Base-by-base conservation (phyloP, 2,888 invertebrate species). In the Caenorhabditis macrosperma region DNA sequence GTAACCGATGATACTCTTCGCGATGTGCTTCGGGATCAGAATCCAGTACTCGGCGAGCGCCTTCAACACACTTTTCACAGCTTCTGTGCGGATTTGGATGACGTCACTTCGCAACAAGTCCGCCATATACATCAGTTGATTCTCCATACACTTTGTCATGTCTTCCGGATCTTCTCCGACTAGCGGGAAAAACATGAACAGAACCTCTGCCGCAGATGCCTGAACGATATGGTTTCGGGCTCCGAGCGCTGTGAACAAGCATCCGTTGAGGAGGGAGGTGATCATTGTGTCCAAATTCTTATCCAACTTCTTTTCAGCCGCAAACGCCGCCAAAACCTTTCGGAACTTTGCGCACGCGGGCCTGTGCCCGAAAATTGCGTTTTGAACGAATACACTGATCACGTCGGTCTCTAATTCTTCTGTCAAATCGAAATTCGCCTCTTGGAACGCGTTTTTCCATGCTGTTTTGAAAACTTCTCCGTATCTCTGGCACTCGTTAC, bases 181-280 rank as follows among this genome's bases (percentile, higher is more conserved):
- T 9, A 82, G 48, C 26, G 82, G 82, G 50, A 67, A 82, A 20
- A 82, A 82, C 38, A 60, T 61, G 67, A 71, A 74, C n/a, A 82
- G 71, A 2, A 76, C 59, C 5, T 68, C 44, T 12, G 61, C 57
- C 2, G 75, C 74, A 0, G 68, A 52, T 10, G 64, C 28, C n/a
- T 72, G 54, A 10, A 82, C 82, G 17, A 75, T 52, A 30, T 66
- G 46, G 15, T 82, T 82, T 1, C 17, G 28, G 10, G 82, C 38
- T 22, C 74, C 38, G 28, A 80, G 35, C 6, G 55, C 63, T 24
- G 33, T 17, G 17, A 55, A 76, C 0, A 79, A 4, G 24, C 68
- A 74, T 44, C 60, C 66, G 22, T 68, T 74, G n/a, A 79, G 24
- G 15, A 64, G 52, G 20, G 26, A 17, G 2, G 74, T 64, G 9